Evolutionary conservation across 1,140 invertebrate genomes (phyloP).

Genomic region (Ceratina calcarata): DNA sequence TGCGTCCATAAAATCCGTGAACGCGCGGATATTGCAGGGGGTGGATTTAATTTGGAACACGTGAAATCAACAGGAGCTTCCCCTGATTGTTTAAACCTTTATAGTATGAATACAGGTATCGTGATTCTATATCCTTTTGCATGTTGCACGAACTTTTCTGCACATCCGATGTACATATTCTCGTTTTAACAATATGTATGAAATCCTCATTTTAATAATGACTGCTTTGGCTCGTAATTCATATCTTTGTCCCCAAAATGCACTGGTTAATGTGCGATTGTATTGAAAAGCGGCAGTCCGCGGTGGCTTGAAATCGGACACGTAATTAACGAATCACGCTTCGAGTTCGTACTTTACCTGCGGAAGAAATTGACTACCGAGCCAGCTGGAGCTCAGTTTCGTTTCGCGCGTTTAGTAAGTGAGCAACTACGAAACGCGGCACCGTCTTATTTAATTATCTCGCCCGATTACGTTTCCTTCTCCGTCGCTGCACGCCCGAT

Average conservation of each 20-base stretch:
- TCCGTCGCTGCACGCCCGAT: slow-evolving; percentile 4
- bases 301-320: background rate
- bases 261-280: too few species aligned
- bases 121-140: too few species aligned
- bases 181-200: too few species aligned
- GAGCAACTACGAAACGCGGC: background rate
- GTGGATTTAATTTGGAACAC: too few species aligned
- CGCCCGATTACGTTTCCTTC: slow-evolving; percentile 19
- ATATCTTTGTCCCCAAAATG: background rate
- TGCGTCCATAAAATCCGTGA: background rate
- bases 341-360: background rate
- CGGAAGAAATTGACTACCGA: slow-evolving; percentile 22
- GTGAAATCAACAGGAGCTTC: too few species aligned
- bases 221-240: background rate
- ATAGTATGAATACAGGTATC: too few species aligned
- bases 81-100: too few species aligned
- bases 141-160: too few species aligned
- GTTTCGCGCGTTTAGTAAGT: slow-evolving; percentile 13
- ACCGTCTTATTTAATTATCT: slow-evolving; percentile 38
- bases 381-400: background rate
- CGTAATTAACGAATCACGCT: slow-evolving; percentile 15
- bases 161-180: too few species aligned
- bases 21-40: too few species aligned
- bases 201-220: background rate
- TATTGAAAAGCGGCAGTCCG: too few species aligned